Conservation (phyloP, 2,113 vertebrate species). For the Mesocricetus auratus region DNA sequence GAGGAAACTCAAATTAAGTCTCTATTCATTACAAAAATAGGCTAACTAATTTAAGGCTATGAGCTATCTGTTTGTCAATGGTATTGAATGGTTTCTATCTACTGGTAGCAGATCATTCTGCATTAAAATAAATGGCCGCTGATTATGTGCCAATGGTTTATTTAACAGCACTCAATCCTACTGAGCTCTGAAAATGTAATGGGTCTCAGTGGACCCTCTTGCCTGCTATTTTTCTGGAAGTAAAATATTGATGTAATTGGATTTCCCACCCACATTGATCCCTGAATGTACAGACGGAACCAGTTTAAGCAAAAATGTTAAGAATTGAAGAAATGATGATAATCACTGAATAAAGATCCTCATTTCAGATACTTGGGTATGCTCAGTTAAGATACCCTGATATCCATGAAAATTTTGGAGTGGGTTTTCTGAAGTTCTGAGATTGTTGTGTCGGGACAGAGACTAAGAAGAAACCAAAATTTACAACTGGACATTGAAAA, state of each 20-base stretch:
- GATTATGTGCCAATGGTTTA: slow-evolving; percentile 85
- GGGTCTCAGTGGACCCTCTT: slow-evolving; percentile 79
- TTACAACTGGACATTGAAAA: slow-evolving; percentile 75
- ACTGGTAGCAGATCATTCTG: slow-evolving; percentile 83
- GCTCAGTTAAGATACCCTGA: slow-evolving; percentile 81
- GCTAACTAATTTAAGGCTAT: slow-evolving; percentile 83
- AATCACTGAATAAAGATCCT: slow-evolving; percentile 76
- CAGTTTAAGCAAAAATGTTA: slow-evolving; percentile 82
- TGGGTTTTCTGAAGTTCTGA: slow-evolving; percentile 64
- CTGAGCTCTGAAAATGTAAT: slow-evolving; percentile 85
- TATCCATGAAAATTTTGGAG: slow-evolving; percentile 69
- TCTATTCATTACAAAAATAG: slow-evolving; percentile 88
- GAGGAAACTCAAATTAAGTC: slow-evolving; percentile 85
- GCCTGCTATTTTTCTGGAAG: slow-evolving; percentile 85
- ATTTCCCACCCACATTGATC: slow-evolving; percentile 85
- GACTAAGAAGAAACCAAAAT: slow-evolving; percentile 69
- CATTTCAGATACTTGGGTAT: slow-evolving; percentile 78
- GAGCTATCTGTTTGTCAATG: slow-evolving; percentile 87
- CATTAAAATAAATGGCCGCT: slow-evolving; percentile 86
- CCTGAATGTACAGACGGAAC: slow-evolving; percentile 81
- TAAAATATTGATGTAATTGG: slow-evolving; percentile 88
- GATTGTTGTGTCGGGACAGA: slow-evolving; percentile 66
- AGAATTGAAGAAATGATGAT: slow-evolving; percentile 79
- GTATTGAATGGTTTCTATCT: slow-evolving; percentile 87
- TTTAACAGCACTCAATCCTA: slow-evolving; percentile 86